These are phyloP conservation scores for Spodoptera frugiperda DNA, from an alignment of 1,140 invertebrate species.

Conservation along the genomic window DNA sequence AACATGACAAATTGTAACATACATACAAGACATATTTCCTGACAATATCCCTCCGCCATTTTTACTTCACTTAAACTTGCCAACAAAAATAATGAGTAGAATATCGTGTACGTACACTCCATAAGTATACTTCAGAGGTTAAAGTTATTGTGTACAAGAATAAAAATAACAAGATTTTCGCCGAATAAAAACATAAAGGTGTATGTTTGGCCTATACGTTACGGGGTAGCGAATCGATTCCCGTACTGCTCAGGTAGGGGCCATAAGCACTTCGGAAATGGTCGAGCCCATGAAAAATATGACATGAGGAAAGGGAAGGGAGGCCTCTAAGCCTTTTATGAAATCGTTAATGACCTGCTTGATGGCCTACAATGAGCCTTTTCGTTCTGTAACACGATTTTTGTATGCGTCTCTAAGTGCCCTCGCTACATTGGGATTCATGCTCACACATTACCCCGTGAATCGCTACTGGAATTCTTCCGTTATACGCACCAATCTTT, in stretches of 20 bases:
- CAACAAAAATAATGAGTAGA: constrained; percentile 27
- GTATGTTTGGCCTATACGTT: not conserved
- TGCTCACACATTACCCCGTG: constrained; percentile 15
- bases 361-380: constrained; percentile 64
- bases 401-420: constrained; percentile 46
- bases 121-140: constrained; percentile 24
- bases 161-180: constrained; percentile 39
- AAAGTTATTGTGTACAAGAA: constrained; percentile 27
- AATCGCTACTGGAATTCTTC: constrained; percentile 13
- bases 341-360: constrained; percentile 78
- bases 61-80: not conserved
- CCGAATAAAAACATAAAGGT: constrained; percentile 20
- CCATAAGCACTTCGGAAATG: constrained; percentile 66
- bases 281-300: constrained; percentile 73
- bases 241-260: constrained; percentile 19
- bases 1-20: too few relatives aligned
- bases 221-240: constrained; percentile 26
- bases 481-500: constrained; percentile 45
- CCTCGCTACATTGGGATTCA: constrained; percentile 41
- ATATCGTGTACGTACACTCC: not conserved
- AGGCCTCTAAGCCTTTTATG: constrained; percentile 79
- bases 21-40: too few relatives aligned
- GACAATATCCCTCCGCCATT: too few relatives aligned
- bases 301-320: constrained; percentile 70
- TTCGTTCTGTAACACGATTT: constrained; percentile 57